Percentiles rank a stretch among this genome's conserved stretches.
Conservation (phyloP, 1,140 invertebrate genomes). For the Pentalonia nigronervosa region DNA sequence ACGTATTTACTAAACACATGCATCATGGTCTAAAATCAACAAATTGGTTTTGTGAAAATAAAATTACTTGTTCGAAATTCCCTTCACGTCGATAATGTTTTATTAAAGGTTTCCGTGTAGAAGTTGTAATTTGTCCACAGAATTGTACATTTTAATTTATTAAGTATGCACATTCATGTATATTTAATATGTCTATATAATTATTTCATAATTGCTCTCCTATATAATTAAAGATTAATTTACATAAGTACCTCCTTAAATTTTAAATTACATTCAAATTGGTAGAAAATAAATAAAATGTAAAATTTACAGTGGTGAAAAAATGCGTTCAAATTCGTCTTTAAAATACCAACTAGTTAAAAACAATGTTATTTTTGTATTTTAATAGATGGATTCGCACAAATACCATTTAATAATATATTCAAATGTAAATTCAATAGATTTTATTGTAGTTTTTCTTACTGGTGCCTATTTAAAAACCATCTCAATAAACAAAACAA, state of each 20-base stretch:
- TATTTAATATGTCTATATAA: not conserved
- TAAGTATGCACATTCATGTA: too few species aligned
- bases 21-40: not conserved
- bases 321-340: not conserved
- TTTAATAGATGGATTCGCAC: not conserved
- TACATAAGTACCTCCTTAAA: not conserved
- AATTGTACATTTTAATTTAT: not conserved
- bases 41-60: not conserved
- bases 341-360: not conserved
- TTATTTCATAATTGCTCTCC: not conserved
- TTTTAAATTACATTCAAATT: not conserved
- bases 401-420: not conserved
- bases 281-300: not conserved
- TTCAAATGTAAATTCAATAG: not conserved
- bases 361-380: not conserved
- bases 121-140: not conserved
- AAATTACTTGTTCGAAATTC: not conserved
- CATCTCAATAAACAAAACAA: not conserved
- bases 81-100: not conserved
- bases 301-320: not conserved
- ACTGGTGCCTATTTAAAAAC: not conserved
- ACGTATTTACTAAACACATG: not conserved
- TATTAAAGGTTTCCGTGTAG: not conserved
- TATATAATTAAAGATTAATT: not conserved
- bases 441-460: not conserved